Percentiles rank a stretch among this genome's conserved stretches.
Conservation (phyloP, 2,113 vertebrate species). For the Larimichthys crocea region DNA sequence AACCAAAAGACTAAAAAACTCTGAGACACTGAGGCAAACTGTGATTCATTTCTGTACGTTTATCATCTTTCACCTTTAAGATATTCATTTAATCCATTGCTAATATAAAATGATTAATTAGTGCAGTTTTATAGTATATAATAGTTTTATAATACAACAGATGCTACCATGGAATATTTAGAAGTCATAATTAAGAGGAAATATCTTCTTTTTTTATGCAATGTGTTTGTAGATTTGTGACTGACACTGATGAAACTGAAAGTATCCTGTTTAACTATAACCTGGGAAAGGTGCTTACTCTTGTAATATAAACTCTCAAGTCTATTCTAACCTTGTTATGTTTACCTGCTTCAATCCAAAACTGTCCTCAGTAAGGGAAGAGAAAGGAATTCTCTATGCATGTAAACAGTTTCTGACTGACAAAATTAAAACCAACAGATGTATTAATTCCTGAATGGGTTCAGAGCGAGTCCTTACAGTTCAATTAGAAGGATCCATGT, state of each 20-base stretch:
- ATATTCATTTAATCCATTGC: not conserved
- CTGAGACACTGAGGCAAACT: not conserved
- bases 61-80: not conserved
- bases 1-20: not conserved
- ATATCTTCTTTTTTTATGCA: not conserved
- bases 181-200: not conserved
- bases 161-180: not conserved
- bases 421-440: constrained; percentile 75
- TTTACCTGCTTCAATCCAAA: not conserved
- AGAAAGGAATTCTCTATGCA: constrained; percentile 11
- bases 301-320: not conserved
- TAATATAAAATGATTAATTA: not conserved
- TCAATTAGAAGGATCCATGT: constrained; percentile 64
- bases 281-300: not conserved
- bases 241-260: not conserved
- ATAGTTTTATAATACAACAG: too few species aligned
- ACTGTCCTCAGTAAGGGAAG: not conserved
- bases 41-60: not conserved
- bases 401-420: constrained; percentile 32
- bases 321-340: not conserved
- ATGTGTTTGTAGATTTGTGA: not conserved
- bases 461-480: constrained; percentile 78
- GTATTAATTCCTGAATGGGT: constrained; percentile 87
- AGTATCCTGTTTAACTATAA: not conserved
- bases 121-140: not conserved